Evolutionary conservation across 2,888 invertebrate genomes (phyloP).

Genomic region (Drosophila kuntzei): DNA sequence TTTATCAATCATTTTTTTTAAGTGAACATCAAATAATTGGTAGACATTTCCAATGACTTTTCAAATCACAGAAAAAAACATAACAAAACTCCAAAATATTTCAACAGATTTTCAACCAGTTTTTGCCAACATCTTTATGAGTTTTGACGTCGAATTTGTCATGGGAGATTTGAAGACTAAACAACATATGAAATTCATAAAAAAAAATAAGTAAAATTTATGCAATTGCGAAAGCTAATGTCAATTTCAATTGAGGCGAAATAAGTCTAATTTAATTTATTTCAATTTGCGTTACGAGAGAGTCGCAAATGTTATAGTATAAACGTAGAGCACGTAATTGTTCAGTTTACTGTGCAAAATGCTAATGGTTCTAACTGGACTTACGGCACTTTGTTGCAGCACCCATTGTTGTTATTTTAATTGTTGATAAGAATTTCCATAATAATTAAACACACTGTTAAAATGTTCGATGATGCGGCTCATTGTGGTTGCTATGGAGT

Average conservation of each 20-base stretch:
- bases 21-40: constrained; percentile 42
- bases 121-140: constrained; percentile 21
- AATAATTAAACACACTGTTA: constrained; percentile 1
- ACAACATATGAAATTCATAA: constrained; percentile 5
- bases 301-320: not conserved
- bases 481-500: not conserved
- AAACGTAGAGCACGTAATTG: constrained; percentile 1
- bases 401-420: not conserved
- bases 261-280: constrained; percentile 16
- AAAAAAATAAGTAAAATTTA: not conserved
- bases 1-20: not conserved
- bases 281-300: constrained; percentile 7
- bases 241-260: constrained; percentile 10
- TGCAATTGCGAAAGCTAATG: constrained; percentile 1
- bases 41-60: constrained; percentile 37
- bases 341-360: constrained; percentile 7
- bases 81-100: constrained; percentile 22
- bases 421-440: constrained; percentile 16
- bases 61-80: constrained; percentile 6
- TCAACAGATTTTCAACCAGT: constrained; percentile 39
- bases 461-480: constrained; percentile 8
- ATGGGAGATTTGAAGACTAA: not conserved
- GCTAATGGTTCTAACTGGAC: not conserved
- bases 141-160: constrained; percentile 27
- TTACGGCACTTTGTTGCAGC: not conserved